Conservation (phyloP, 2,797 vertebrate species). For the Premnoplex brunnescens region DNA sequence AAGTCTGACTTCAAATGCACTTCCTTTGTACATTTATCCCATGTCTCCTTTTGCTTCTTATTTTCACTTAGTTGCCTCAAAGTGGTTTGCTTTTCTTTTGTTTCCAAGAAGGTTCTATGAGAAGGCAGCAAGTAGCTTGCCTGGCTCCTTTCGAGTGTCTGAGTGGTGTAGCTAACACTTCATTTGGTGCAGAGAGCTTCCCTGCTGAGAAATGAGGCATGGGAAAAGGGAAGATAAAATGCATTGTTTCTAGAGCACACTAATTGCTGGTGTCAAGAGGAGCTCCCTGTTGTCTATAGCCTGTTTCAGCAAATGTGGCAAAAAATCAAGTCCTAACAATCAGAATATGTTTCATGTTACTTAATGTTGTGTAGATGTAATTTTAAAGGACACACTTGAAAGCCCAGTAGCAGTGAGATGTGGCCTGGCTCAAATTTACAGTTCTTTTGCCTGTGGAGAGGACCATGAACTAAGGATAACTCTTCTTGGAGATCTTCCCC, state of each 20-base stretch:
- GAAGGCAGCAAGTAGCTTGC: not conserved
- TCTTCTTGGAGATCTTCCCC: not conserved
- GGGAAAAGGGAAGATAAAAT: not conserved
- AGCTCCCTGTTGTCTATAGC: not conserved
- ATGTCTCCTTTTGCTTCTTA: not conserved
- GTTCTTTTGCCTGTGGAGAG: not conserved
- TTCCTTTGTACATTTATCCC: not conserved
- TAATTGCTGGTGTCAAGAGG: not conserved
- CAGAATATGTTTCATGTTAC: not conserved
- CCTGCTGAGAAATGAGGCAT: not conserved
- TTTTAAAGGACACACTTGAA: not conserved
- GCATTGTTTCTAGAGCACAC: not conserved
- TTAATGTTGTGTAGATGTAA: not conserved
- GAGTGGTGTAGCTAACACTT: not conserved
- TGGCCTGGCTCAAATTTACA: not conserved
- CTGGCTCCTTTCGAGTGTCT: not conserved
- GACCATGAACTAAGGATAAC: not conserved
- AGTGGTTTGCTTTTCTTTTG: not conserved
- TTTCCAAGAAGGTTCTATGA: not conserved
- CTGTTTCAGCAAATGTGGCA: not conserved
- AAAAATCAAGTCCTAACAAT: not conserved
- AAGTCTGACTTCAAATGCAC: not conserved
- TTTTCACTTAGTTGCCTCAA: not conserved
- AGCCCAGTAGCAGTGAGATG: not conserved
- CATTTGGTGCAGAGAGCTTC: not conserved